Conservation (phyloP, 2,797 vertebrate species). For the Alauda arvensis region DNA sequence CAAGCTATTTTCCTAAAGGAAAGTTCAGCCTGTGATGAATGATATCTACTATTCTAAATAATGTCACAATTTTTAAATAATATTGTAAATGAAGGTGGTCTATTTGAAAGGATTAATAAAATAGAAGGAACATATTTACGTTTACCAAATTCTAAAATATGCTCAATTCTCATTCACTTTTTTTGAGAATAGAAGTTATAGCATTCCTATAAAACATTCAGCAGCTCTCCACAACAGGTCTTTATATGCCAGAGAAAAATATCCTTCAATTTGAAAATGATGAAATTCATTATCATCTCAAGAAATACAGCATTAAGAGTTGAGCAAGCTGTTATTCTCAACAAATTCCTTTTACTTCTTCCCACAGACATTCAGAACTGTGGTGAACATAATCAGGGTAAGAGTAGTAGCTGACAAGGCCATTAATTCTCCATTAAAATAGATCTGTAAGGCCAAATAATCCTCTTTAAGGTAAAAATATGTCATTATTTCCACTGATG, state of each 20-base stretch:
- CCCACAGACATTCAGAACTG: not conserved
- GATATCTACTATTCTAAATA: not conserved
- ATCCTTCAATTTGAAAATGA: not conserved
- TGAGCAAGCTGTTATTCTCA: not conserved
- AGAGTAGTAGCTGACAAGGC: not conserved
- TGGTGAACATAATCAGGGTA: not conserved
- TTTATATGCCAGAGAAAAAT: not conserved
- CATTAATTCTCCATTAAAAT: conserved; percentile 32
- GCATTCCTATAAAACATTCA: not conserved
- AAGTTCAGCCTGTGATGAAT: not conserved
- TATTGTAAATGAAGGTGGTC: not conserved
- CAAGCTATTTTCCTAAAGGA: not conserved
- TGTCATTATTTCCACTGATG: conserved; percentile 35
- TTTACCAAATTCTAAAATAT: not conserved
- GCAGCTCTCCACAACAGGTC: not conserved
- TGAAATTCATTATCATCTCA: not conserved
- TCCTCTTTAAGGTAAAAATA: conserved; percentile 19
- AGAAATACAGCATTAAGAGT: not conserved
- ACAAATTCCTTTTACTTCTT: not conserved
- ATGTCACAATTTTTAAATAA: not conserved
- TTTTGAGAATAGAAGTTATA: not conserved
- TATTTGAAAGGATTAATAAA: not conserved
- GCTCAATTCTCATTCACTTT: not conserved
- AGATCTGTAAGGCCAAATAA: conserved; percentile 17
- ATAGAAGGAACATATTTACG: not conserved